Evolutionary conservation across 2,888 invertebrate species (phyloP), one percentile per base, ranked within the genome.

Genomic region (Sipunculus nudus): DNA sequence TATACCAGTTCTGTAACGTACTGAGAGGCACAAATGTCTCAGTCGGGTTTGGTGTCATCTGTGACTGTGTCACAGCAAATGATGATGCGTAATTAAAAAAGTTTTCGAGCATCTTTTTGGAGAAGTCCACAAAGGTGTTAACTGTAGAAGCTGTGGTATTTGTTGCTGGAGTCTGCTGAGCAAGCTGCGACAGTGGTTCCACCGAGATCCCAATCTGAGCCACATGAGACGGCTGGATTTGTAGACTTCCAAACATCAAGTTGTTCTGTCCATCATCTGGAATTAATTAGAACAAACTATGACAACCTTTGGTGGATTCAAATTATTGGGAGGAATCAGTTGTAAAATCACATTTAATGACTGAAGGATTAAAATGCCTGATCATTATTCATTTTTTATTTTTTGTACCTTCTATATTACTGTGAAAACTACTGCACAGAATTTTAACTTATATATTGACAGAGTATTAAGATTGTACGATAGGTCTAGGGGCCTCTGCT

Each of bases 181-280:
- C 83, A 52, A 89, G 86, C 28, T 84, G 78, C 2, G 78, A 75
- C n/a, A 88, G 71, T 0, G 92, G 89, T 75, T 94, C 94, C 2
- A 96, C 90, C 0, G 96, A 94, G 53, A 96, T 90, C 0, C 98
- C 98, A 63, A 98, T 92, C 85, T 97, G 96, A 28, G 96, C 96
- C 81, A 92, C 90, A 78, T 94, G 92, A 13, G 93, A 67, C 40
- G 65, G 65, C 55, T 75, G 73, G 5, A 93, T 92, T n/a, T 93
- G 60, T 47, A 66, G 58, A 23, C 67, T 66, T 3, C 21, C 32
- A 8, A 68, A 67, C 59, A 72, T 71, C 21, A 56, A 52, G 31
- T 57, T 55, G 25, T 29, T 35, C 13, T 28, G 38, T 13, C 29
- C 48, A 23, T 48, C 48, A 43, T 31, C 62, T 59, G 40, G 4